Percentiles rank a stretch among this genome's conserved stretches.
Evolutionary conservation across 2,797 vertebrate species (phyloP).

Genomic region (Lithobates pipiens): DNA sequence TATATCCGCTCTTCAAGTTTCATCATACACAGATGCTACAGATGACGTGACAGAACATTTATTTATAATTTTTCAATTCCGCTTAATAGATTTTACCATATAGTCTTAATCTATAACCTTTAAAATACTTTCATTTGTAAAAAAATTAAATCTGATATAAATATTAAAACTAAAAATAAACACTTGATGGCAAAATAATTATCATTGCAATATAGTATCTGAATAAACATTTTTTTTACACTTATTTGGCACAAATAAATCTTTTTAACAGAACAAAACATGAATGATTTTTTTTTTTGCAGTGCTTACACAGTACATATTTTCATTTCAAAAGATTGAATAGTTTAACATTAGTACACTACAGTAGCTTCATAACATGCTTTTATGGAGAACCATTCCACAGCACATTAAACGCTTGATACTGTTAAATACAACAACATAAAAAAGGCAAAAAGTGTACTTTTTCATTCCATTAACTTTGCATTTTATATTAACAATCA

Average conservation of each 20-base stretch:
- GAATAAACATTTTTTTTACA: conserved; percentile 77
- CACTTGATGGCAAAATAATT: conserved; percentile 83
- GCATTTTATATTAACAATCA: conserved; percentile 63
- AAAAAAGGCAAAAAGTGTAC: conserved; percentile 71
- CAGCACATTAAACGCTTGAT: conserved; percentile 71
- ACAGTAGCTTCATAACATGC: conserved; percentile 78
- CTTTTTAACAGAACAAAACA: conserved; percentile 76
- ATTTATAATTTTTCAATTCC: conserved; percentile 66
- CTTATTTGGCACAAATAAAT: conserved; percentile 81
- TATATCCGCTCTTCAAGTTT: not conserved
- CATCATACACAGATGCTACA: conserved; percentile 66
- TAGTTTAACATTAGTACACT: conserved; percentile 78
- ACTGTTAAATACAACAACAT: conserved; percentile 72
- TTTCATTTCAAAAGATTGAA: conserved; percentile 75
- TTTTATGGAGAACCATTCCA: conserved; percentile 76
- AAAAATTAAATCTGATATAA: conserved; percentile 81
- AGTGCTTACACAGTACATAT: conserved; percentile 79
- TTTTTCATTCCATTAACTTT: conserved; percentile 70
- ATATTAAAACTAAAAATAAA: conserved; percentile 81
- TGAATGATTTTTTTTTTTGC: conserved; percentile 71
- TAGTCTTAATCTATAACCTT: conserved; percentile 72
- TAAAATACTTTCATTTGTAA: conserved; percentile 83
- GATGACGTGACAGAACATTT: conserved; percentile 75
- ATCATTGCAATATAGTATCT: conserved; percentile 76
- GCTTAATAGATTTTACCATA: conserved; percentile 67